These are phyloP conservation scores for Palythoa caribaeorum DNA, from an alignment of 92 coral and sea anemone genomes.

Conservation along the genomic window DNA sequence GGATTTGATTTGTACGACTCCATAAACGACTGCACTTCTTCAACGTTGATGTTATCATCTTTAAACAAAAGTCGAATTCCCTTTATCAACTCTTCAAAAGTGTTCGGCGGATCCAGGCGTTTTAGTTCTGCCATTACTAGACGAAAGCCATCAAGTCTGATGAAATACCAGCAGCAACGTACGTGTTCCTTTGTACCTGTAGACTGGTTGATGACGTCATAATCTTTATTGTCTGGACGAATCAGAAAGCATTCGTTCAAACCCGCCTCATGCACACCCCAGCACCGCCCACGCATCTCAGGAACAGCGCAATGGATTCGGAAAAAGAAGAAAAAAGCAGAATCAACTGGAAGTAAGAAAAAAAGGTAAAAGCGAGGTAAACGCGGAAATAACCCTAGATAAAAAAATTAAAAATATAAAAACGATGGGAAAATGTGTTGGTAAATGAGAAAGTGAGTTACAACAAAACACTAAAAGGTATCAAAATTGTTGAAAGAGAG, in stretches of 20 bases:
- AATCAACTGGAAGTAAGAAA: too few relatives aligned
- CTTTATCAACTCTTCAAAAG: slow-evolving; percentile 74
- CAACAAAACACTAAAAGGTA: too few relatives aligned
- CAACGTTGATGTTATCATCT: slow-evolving; percentile 80
- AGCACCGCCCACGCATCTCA: slow-evolving; percentile 30
- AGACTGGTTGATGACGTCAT: slow-evolving; percentile 27
- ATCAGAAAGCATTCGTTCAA: not conserved
- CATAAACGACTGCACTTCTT: slow-evolving; percentile 79
- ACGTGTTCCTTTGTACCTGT: not conserved
- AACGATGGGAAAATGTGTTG: too few relatives aligned
- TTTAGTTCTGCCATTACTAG: slow-evolving; percentile 60
- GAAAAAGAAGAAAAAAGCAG: too few relatives aligned
- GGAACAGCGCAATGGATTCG: too few relatives aligned
- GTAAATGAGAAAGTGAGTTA: too few relatives aligned
- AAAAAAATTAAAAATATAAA: too few relatives aligned
- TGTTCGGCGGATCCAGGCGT: slow-evolving; percentile 68
- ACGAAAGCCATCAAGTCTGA: not conserved
- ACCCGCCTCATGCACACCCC: slow-evolving; percentile 27
- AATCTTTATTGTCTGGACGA: not conserved
- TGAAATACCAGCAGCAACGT: not conserved
- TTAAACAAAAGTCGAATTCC: slow-evolving; percentile 81
- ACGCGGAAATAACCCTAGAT: too few relatives aligned
- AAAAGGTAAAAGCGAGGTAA: too few relatives aligned
- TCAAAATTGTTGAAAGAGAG: too few relatives aligned
- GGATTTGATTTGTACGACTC: slow-evolving; percentile 82